phyloP scores from a whole-genome alignment of 2,113 vertebrate genomes.

The Uria lomvia region DNA sequence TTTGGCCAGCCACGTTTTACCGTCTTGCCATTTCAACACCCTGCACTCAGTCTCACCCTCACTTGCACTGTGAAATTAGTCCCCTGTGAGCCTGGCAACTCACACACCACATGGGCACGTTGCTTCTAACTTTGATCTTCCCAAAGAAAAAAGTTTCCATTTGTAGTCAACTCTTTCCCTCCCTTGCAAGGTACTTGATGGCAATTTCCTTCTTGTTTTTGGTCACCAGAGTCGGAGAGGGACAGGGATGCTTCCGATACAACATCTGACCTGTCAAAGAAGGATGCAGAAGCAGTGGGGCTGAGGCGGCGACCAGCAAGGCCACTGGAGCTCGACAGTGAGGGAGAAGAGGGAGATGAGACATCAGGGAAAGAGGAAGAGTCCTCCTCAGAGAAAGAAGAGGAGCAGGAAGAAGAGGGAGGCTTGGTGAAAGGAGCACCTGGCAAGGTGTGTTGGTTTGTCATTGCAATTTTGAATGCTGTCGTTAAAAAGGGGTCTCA shows the following conservation, averaged over 20 bases:
- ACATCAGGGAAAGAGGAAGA: constrained; percentile 83
- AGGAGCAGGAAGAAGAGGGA: constrained; percentile 77
- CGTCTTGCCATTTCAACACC: not conserved
- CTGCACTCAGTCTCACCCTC: not conserved
- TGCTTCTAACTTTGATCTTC: not conserved
- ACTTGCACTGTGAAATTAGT: not conserved
- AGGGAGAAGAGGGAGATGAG: constrained; percentile 93
- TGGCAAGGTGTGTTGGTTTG: constrained; percentile 73
- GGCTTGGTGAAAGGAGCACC: constrained; percentile 69
- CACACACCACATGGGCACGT: not conserved
- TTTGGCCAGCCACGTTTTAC: not conserved
- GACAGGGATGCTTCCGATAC: constrained; percentile 74
- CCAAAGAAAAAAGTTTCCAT: not conserved
- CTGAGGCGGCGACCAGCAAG: constrained; percentile 83
- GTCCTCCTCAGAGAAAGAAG: constrained; percentile 85
- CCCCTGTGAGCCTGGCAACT: not conserved
- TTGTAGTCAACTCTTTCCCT: not conserved
- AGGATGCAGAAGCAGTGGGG: constrained; percentile 77
- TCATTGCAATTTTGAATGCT: not conserved
- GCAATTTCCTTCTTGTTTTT: not conserved
- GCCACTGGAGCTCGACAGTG: constrained; percentile 90
- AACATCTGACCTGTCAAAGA: constrained; percentile 81
- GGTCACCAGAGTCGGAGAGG: constrained; percentile 72
- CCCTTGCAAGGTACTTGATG: not conserved
- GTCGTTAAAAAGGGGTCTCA: not conserved